A percentile compares a stretch with the other conserved stretches of the same genome.
phyloP scores from a whole-genome alignment of 2,113 vertebrate species.

The Heptranchias perlo region DNA sequence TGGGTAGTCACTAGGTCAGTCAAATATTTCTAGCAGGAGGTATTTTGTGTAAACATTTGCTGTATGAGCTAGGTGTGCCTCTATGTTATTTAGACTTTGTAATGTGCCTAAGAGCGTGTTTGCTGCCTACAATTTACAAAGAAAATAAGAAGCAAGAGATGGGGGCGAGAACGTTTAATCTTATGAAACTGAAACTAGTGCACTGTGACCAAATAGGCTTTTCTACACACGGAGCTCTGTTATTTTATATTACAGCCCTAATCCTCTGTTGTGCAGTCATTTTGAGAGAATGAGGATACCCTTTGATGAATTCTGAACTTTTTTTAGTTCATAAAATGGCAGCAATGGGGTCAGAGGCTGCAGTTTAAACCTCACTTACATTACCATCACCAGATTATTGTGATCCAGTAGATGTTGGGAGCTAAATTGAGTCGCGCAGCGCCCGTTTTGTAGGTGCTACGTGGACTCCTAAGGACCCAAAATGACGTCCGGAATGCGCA shows the following conservation, averaged over 20 bases:
- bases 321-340: neutral
- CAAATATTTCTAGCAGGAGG: neutral
- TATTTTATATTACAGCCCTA: conserved; percentile 13
- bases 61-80: neutral
- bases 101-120: neutral
- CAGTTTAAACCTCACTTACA: neutral
- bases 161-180: neutral
- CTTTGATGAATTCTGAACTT: neutral
- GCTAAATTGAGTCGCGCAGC: too few species aligned
- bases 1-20: neutral
- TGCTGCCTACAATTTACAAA: conserved; percentile 10
- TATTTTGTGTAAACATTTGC: neutral
- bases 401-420: neutral
- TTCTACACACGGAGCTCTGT: too few species aligned
- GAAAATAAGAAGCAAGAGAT: neutral
- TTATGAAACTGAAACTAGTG: neutral
- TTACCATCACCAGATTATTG: neutral
- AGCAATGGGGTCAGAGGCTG: neutral
- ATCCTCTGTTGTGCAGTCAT: neutral
- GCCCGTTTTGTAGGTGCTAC: too few species aligned
- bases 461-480: too few species aligned
- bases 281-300: neutral
- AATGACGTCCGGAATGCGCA: too few species aligned
- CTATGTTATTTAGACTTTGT: neutral
- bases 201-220: conserved; percentile 9